Base-by-base conservation (phyloP, 2,113 vertebrate species). In the Actenoides hombroni region DNA sequence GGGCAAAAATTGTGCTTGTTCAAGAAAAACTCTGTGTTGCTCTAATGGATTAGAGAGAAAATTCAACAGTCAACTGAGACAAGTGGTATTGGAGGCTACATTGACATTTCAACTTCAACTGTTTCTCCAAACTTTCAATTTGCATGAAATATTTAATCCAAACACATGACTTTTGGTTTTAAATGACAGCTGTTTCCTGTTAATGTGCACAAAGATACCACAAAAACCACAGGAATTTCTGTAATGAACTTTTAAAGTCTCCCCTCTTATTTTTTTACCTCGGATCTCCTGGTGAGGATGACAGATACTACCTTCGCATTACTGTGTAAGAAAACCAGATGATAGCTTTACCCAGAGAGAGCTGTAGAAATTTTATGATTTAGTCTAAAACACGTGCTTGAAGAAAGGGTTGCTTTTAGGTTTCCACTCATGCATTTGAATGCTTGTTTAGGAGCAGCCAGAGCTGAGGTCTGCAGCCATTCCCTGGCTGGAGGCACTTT, bases 111-210 rank as follows among this genome's bases (percentile, higher is more conserved):
- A 64, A 9, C 24, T 79, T 86, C 29, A 84, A 40, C 21, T 76
- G 5, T 82, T 94, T 31, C 33, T 95, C 35, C 39, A 75, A 69
- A 76, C 20, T 84, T 89, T 35, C 7, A 71, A 87, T 86, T 95
- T 94, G 65, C 56, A 5, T 51, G 16, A 93, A 90, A n/a, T 48
- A 79, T 51, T 81, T 83, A 68, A 59, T 75, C 48, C n/a, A 70
- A 70, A 69, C 64, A 28, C 16, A n/a, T 53, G 69, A 46, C 1
- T 51, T 76, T 33, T 83, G 39, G 18, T 60, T 96, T 88, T 48
- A 86, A 93, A 54, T 83, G 88, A 61, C 86, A 90, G 64, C 64
- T 88, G 64, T 90, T 95, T 93, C 68, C 49, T 88, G 90, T 88
- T 37, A 67, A 64, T 71, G 49, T 68, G 16, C 35, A 40, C 35